Evolutionary conservation across 2,113 vertebrate genomes (phyloP).

Genomic region (Nyctereutes procyonoides): DNA sequence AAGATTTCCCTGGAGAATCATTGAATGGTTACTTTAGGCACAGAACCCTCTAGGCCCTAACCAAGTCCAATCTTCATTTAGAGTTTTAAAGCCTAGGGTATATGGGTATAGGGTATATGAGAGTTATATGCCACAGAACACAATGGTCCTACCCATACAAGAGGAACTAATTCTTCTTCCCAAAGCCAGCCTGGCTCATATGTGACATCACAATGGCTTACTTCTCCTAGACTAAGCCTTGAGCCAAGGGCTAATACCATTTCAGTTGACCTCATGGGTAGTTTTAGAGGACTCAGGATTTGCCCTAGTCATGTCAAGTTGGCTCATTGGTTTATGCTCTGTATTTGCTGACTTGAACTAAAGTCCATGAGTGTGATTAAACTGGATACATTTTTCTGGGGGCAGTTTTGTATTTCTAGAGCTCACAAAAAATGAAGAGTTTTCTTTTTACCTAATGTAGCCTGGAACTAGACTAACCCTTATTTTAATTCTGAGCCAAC

Average conservation of each 20-base stretch:
- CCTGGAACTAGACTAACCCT: not conserved
- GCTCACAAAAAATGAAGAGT: not conserved
- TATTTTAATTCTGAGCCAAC: not conserved
- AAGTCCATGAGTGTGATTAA: not conserved
- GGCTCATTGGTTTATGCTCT: not conserved
- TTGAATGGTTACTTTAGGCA: constrained; percentile 50
- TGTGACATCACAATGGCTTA: not conserved
- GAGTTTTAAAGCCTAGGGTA: not conserved
- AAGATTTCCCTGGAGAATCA: constrained; percentile 72
- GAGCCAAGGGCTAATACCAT: not conserved
- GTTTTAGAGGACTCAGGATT: not conserved
- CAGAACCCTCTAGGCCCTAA: not conserved
- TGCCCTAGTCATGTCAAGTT: not conserved
- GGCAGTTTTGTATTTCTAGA: not conserved
- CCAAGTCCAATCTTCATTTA: not conserved
- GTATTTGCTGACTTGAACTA: constrained; percentile 6
- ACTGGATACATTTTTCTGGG: not conserved
- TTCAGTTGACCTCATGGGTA: not conserved
- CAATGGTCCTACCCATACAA: no score
- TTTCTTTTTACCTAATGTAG: not conserved
- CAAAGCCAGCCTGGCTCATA: not conserved
- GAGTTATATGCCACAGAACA: not conserved
- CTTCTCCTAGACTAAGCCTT: not conserved
- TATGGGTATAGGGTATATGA: not conserved
- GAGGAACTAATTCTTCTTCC: not conserved